A percentile compares a stretch with the other conserved stretches of the same genome.
Conservation (phyloP, 2,888 invertebrate genomes). For the Cosmorhoe ocellata region DNA sequence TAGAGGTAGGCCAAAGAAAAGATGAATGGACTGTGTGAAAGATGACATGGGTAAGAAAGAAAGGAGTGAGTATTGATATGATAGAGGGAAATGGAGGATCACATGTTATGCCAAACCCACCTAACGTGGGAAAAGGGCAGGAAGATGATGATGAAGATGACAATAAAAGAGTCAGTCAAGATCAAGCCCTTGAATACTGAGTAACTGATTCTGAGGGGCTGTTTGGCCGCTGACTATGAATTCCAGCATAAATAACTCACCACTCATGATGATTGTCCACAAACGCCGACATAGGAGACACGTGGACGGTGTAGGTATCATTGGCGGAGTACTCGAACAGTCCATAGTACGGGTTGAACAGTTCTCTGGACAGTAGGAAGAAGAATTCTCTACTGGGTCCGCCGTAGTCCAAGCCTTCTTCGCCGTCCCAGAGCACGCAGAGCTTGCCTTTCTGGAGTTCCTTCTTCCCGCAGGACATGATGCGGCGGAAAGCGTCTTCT, state of each 20-base stretch:
- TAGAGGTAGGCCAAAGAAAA: no score
- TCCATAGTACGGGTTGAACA: constrained; percentile 99
- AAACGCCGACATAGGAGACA: constrained; percentile 97
- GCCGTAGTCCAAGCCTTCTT: constrained; percentile 98
- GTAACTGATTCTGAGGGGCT: no score
- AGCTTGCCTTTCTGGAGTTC: constrained; percentile 97
- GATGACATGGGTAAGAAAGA: no score
- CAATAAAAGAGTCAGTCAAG: no score
- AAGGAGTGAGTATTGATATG: no score
- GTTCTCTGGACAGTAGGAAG: constrained; percentile 97
- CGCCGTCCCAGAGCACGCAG: constrained; percentile 96
- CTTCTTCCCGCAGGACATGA: constrained; percentile 97
- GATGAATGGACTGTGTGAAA: no score
- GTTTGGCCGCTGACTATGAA: no score
- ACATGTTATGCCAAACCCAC: no score
- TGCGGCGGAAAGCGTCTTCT: constrained; percentile 97
- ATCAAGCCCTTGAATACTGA: no score
- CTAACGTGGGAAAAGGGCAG: no score
- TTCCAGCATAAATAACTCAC: constrained; percentile 75
- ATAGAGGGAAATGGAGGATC: no score
- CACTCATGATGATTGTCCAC: constrained; percentile 98
- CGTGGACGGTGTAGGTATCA: constrained; percentile 98
- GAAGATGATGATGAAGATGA: no score
- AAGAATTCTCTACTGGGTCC: constrained; percentile 99
- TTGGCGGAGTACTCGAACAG: constrained; percentile 99